Evolutionary conservation across 2,888 invertebrate species (phyloP).

Genomic region (Noctua fimbriata): DNA sequence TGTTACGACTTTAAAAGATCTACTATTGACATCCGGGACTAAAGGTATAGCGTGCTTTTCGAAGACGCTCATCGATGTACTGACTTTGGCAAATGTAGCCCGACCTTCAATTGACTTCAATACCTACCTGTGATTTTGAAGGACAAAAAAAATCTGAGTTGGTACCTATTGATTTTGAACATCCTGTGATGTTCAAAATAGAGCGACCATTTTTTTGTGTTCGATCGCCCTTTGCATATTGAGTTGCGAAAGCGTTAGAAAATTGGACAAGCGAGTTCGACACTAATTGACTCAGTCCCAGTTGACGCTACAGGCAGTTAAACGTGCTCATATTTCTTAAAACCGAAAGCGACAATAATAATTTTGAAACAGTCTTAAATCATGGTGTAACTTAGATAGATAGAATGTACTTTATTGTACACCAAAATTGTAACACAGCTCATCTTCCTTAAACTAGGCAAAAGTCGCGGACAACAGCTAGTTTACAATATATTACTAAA

Average conservation of each 20-base stretch:
- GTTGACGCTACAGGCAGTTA: constrained; percentile 9
- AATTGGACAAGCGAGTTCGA: constrained; percentile 40
- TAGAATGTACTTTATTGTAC: too few species aligned
- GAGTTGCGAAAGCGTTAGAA: constrained; percentile 28
- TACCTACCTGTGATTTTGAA: neutral
- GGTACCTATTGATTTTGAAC: neutral
- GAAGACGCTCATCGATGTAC: neutral
- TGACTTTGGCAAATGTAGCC: neutral
- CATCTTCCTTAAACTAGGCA: too few species aligned
- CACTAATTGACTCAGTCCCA: constrained; percentile 49
- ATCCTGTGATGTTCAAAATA: constrained; percentile 8
- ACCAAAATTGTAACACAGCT: too few species aligned
- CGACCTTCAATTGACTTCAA: neutral
- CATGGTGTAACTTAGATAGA: too few species aligned
- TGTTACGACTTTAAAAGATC: neutral
- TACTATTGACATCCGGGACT: neutral
- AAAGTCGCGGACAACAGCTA: too few species aligned
- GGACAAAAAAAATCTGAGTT: neutral
- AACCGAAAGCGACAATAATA: neutral
- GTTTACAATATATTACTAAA: too few species aligned
- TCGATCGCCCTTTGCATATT: constrained; percentile 14
- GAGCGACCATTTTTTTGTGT: constrained; percentile 32
- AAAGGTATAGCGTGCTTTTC: neutral
- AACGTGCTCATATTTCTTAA: constrained; percentile 7
- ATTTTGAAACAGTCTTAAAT: neutral